Evolutionary conservation across 2,888 invertebrate genomes (phyloP), one percentile per base, ranked within the genome.

Genomic region (Iphiclides podalirius): DNA sequence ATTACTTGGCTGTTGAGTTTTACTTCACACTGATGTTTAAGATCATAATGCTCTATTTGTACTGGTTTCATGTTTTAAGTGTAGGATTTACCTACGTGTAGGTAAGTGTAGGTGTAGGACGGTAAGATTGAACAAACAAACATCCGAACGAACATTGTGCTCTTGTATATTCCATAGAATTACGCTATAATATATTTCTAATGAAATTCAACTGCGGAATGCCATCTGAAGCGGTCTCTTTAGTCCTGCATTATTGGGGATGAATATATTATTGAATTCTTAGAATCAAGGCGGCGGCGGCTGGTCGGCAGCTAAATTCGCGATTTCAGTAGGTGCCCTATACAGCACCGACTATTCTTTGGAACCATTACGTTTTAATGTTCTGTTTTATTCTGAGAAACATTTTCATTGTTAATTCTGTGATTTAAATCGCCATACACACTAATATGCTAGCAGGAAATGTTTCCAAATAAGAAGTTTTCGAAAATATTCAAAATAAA

Each of bases 311-410:
- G 67, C 75, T 71, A 72, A 65, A 58, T 53, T 57, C 56, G 61
- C 56, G 54, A 58, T 57, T 63, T 59, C 63, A 63, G 61, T n/a
- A n/a, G n/a, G n/a, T 66, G 67, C 64, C 67, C 65, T 59, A 70
- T 71, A 74, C 72, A 71, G 77, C 73, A 75, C 75, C 70, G 70
- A 76, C 67, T 70, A 66, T 66, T 72, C 68, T 66, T 67, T 69
- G 66, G 67, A 73, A 73, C 67, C 62, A 69, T 70, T 78, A 75
- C 65, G 67, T 60, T n/a, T n/a, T n/a, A n/a, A n/a, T 66, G 66
- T 66, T 62, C n/a, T 67, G 63, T 75, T 75, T 73, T 64, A 57
- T 61, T 54, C 59, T 46, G 48, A 40, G 57, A 61, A 57, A 55
- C 47, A 57, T 59, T 61, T 52, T 52, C 54, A 20, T 49, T 42